Conservation (phyloP, 1,140 invertebrate genomes). For the Lordiphosa mommai region DNA sequence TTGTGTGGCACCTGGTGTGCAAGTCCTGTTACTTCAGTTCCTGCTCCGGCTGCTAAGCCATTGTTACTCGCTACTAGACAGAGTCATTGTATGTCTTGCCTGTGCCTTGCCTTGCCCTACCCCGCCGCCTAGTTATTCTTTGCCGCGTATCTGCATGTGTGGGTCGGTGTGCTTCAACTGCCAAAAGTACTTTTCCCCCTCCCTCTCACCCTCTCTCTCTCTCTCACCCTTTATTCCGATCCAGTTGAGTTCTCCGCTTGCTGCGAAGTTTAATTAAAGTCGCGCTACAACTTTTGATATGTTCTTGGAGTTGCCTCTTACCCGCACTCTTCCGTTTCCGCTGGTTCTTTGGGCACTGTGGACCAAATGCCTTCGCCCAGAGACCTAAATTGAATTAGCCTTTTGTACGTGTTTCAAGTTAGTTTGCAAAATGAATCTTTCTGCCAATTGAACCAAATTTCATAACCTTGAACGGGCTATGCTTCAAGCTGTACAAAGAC, state of each 20-base stretch:
- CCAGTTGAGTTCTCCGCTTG: constrained; percentile 48
- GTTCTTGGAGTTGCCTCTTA: constrained; percentile 62
- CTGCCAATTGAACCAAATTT: too few species aligned
- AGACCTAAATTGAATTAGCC: too few species aligned
- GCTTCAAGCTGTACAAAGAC: too few species aligned
- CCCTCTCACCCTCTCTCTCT: too few species aligned
- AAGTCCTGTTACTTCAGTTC: constrained; percentile 33
- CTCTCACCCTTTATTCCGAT: background rate
- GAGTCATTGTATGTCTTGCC: constrained; percentile 23
- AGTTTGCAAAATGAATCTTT: too few species aligned
- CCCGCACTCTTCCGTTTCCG: constrained; percentile 60
- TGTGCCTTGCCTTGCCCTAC: background rate
- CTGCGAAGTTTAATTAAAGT: constrained; percentile 73
- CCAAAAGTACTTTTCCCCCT: constrained; percentile 59
- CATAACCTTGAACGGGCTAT: too few species aligned
- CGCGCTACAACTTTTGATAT: constrained; percentile 76
- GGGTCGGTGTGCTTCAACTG: constrained; percentile 55
- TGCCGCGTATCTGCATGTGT: constrained; percentile 7
- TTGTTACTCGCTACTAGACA: constrained; percentile 40
- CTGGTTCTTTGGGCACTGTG: constrained; percentile 9
- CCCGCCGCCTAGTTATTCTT: constrained; percentile 31
- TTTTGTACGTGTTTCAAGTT: too few species aligned
- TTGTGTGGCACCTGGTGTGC: constrained; percentile 71
- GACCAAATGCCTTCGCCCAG: too few species aligned
- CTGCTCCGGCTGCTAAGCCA: constrained; percentile 20